Evolutionary conservation across 1,140 invertebrate species (phyloP), one percentile per base, ranked within the genome.

Genomic region (Pollicipes pollicipes): DNA sequence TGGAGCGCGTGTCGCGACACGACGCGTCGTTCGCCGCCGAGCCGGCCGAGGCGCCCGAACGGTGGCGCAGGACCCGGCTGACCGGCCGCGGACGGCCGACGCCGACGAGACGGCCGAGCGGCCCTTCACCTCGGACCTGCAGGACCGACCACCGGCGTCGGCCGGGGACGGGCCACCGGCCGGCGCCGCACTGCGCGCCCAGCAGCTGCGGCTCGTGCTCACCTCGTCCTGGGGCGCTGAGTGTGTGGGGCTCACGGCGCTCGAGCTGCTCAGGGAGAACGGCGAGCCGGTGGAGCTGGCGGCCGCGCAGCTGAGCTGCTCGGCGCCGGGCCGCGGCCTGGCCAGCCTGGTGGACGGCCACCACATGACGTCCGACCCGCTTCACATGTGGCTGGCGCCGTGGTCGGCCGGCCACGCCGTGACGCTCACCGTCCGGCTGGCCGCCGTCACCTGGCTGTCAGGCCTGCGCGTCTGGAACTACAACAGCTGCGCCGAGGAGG

Each of bases 401-500:
- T 58, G 45, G 45, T 58, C 45, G 17, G 21, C 17, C 45, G 45
- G 45, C 6, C 45, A 58, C 13, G 13, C 6, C 2, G 45, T 58
- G 6, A 58, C 10, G 2, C 2, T 58, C 45, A 58, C 45, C 21
- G 24, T 58, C 21, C 45, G 45, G 17, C 45, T 58, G 21, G 45
- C 24, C 13, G 45, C 73, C 63, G 74, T 75, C n/a, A 71, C 76
- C 17, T 75, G 77, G 67, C 75, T 79, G 37, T 76, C 76, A 69
- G 82, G 82, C 69, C 78, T 92, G 0, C 82, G 85, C 68, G 77
- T 92, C 45, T 92, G 89, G 89, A 92, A 92, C 80, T 92, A 90
- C 78, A 92, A 91, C 78, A 85, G 83, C 71, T 86, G 82, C 73
- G 80, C 85, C 74, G 88, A 90, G 75, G 79, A 87, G 69, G 86